phyloP scores from a whole-genome alignment of 2,888 invertebrate species.

The Arrhopalites spinosus region DNA sequence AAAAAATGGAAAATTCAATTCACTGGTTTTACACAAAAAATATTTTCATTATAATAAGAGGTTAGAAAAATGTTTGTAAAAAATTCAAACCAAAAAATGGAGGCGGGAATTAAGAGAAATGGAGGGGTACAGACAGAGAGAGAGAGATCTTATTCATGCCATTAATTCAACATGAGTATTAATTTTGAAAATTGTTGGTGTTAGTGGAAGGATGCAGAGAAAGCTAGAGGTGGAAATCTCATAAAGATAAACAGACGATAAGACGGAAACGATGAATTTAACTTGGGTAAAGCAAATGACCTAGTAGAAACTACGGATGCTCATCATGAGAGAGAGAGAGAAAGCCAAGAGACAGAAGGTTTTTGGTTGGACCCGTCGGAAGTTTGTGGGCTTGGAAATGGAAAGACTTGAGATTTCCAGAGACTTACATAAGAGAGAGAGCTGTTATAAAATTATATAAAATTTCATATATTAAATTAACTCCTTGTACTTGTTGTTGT shows the following conservation, averaged over 20 bases:
- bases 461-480: no score
- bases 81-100: no score
- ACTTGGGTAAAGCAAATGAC: constrained; percentile 24
- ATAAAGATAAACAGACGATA: constrained; percentile 15
- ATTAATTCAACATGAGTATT: background rate
- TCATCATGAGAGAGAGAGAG: background rate
- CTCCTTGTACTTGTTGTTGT: no score
- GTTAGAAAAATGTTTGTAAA: no score
- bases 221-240: background rate
- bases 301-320: constrained; percentile 13
- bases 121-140: background rate
- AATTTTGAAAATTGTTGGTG: background rate
- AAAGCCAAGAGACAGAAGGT: background rate
- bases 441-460: no score
- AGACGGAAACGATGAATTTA: constrained; percentile 22
- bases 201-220: background rate
- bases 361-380: constrained; percentile 21
- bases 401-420: constrained; percentile 15
- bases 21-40: no score
- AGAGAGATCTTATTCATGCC: background rate
- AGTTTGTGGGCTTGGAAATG: constrained; percentile 15
- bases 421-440: no score
- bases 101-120: no score
- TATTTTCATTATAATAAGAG: no score
- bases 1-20: no score